Conservation (phyloP, 2,113 vertebrate species). For the Hippocampus barbouri region DNA sequence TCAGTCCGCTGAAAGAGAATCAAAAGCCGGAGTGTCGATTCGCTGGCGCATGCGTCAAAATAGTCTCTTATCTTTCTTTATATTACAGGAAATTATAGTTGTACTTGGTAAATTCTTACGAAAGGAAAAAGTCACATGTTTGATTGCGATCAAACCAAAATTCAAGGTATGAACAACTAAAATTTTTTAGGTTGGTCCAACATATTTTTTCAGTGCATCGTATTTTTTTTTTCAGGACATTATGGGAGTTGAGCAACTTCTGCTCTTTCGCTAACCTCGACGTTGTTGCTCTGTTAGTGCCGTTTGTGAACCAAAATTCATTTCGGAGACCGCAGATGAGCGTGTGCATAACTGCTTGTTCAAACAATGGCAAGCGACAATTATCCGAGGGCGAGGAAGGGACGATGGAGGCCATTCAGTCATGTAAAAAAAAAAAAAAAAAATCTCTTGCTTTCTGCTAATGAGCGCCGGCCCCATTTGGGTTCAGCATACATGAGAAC, state of each 20-base stretch:
- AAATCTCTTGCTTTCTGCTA: slow-evolving; percentile 39
- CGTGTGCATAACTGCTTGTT: slow-evolving; percentile 18
- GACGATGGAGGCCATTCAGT: slow-evolving; percentile 31
- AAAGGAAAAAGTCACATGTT: no score
- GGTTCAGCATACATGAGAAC: slow-evolving; percentile 6
- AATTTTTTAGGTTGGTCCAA: no score
- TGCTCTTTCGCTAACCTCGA: neutral
- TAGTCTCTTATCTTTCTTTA: no score
- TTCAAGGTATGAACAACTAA: no score
- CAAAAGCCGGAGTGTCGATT: no score
- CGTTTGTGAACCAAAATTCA: slow-evolving; percentile 2
- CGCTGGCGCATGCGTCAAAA: no score
- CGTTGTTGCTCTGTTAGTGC: neutral
- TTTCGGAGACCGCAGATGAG: neutral
- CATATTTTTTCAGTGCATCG: neutral
- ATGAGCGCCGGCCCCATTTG: slow-evolving; percentile 56
- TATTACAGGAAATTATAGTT: no score
- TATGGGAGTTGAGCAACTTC: neutral
- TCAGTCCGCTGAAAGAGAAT: no score
- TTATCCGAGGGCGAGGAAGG: slow-evolving; percentile 17
- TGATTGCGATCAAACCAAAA: no score
- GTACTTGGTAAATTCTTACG: no score
- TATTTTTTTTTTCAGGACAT: neutral
- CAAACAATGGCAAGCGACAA: slow-evolving; percentile 57
- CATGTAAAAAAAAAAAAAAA: slow-evolving; percentile 34